These are phyloP conservation scores for Maconellicoccus hirsutus DNA, from an alignment of 1,140 invertebrate genomes.

Conservation along the genomic window DNA sequence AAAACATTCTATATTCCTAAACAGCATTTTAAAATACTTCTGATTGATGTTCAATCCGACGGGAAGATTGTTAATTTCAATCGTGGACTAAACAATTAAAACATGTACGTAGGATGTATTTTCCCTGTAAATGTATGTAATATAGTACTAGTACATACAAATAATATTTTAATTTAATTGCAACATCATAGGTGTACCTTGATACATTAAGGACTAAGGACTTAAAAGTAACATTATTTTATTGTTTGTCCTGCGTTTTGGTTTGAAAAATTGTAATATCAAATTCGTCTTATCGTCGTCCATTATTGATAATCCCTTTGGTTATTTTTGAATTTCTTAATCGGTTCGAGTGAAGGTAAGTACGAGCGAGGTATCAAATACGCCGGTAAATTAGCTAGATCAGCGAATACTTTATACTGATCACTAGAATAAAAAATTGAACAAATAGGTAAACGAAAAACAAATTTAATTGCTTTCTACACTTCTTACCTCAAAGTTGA, in stretches of 20 bases:
- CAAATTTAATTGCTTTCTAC: neutral
- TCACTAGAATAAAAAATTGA: slow-evolving; percentile 54
- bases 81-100: too few relatives aligned
- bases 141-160: too few relatives aligned
- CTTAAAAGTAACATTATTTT: too few relatives aligned
- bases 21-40: too few relatives aligned
- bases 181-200: too few relatives aligned
- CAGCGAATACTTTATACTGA: slow-evolving; percentile 96
- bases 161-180: too few relatives aligned
- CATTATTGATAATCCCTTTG: neutral
- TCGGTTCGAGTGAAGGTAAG: slow-evolving; percentile 60
- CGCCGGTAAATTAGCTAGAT: slow-evolving; percentile 94
- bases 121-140: too few relatives aligned
- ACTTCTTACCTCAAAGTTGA: slow-evolving; percentile 14
- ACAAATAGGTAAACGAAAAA: slow-evolving; percentile 18
- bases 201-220: too few relatives aligned
- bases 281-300: neutral
- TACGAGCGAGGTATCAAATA: slow-evolving; percentile 84
- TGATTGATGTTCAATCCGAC: too few relatives aligned
- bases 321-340: neutral
- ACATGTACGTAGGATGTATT: too few relatives aligned
- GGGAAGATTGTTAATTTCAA: too few relatives aligned
- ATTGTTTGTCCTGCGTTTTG: neutral
- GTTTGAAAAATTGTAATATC: neutral
- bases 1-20: too few relatives aligned